Base-by-base conservation (phyloP, 2,113 vertebrate species). In the Laticauda laticaudata region DNA sequence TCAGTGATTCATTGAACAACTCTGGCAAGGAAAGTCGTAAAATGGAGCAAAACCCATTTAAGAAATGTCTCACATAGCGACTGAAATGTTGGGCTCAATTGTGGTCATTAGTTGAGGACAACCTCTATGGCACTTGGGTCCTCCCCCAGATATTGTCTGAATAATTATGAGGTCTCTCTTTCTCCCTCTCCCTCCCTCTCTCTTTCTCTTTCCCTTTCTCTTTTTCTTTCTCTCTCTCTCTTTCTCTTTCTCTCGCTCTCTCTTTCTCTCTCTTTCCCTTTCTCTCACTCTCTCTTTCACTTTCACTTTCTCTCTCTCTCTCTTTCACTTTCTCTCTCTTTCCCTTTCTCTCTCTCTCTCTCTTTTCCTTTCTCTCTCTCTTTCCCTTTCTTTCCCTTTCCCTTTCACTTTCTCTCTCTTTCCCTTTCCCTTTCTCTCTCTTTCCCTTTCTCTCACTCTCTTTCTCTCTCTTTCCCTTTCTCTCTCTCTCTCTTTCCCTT, bases 141-240 rank as follows among this genome's bases (percentile, higher is more conserved):
- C 26, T 64, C n/a, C 15, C 34, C 69, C 15, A 39, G 69, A 14
- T 39, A 81, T 2, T 39, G 5, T 75, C 34, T 81, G 69, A 81
- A 34, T 81, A 81, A 81, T 81, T 39, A 39, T 81, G 69, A 20
- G 2, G n/a, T 21, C 55, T 21, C 20, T 56, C 2, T 23, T 5
- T 6, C 55, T 21, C 20, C 2, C 1, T 20, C 18, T 56, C 20
- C 3, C 14, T 56, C 20, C 5, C 20, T 21, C 5, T 5, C 55
- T 21, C 54, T 4, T 3, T 55, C 54, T 0, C 3, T 18, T 1
- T 7, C 1, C 4, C 2, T 0, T 0, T 26, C 3, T 10, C 24
- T 61, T 1, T 61, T 1, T 3, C 24, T 10, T 0, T 10, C 24
- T 11, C 23, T 3, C 0, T 61, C 0, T 26, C 1, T 10, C 3